Evolutionary conservation across 2,113 vertebrate species (phyloP).

Genomic region (Amphilophus citrinellus): DNA sequence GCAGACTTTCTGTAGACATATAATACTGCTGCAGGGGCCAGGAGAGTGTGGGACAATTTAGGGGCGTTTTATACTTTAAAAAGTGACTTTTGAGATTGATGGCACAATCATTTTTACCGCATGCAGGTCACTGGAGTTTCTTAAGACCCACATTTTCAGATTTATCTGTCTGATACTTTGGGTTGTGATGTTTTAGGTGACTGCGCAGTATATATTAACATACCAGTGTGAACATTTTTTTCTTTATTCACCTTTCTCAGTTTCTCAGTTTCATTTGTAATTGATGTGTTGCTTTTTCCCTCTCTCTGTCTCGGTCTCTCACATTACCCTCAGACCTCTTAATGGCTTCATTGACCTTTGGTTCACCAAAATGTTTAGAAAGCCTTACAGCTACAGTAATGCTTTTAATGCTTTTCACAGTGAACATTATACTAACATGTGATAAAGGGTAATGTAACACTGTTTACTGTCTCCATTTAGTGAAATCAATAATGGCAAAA

Average conservation of each 20-base stretch:
- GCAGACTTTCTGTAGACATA: constrained; percentile 53
- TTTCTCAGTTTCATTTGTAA: background rate
- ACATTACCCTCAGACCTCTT: background rate
- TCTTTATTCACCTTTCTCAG: background rate
- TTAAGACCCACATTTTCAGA: constrained; percentile 30
- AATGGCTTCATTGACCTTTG: background rate
- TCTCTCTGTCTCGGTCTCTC: background rate
- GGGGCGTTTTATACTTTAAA: constrained; percentile 41
- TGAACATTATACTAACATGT: background rate
- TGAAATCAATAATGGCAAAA: background rate
- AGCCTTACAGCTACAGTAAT: background rate
- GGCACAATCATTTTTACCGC: constrained; percentile 7
- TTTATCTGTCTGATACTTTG: background rate
- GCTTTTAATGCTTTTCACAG: background rate
- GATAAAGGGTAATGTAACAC: background rate
- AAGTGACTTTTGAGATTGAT: constrained; percentile 45
- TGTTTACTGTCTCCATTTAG: background rate
- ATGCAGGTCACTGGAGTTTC: background rate
- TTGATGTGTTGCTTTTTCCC: background rate
- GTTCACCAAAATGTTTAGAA: background rate
- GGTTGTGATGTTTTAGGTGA: background rate
- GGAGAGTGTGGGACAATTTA: constrained; percentile 23
- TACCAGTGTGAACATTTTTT: constrained; percentile 20
- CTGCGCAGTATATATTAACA: constrained; percentile 5
- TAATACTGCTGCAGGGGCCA: constrained; percentile 35